Evolutionary conservation across 53 echinoderm and acorn worm species (phyloP).

Genomic region (Actinopyga echinites): DNA sequence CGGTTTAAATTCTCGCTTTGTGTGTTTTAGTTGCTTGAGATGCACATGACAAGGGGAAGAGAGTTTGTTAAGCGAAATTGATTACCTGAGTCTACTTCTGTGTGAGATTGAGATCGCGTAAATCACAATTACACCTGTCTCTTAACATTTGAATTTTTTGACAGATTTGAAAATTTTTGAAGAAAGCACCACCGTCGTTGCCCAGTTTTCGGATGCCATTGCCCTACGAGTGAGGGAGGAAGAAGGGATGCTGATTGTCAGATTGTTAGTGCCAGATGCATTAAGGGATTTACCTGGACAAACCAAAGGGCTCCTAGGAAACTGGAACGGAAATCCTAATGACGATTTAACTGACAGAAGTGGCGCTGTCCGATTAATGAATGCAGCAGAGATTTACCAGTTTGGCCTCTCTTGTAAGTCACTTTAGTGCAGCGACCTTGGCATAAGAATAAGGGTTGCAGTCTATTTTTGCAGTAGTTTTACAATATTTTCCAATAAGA

Average conservation of each 20-base stretch:
- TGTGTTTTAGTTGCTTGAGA: too few species aligned
- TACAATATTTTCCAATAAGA: too few species aligned
- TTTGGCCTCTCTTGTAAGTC: conserved; percentile 22
- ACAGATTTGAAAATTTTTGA: neutral
- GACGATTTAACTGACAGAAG: conserved; percentile 12
- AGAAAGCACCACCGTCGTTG: neutral
- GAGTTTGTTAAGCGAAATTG: too few species aligned
- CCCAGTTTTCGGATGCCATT: neutral
- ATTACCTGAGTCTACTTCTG: too few species aligned
- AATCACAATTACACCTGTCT: too few species aligned
- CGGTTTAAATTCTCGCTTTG: too few species aligned
- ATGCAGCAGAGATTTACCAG: neutral
- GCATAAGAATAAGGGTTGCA: neutral
- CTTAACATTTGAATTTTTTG: too few species aligned
- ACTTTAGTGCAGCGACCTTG: neutral
- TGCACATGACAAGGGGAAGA: too few species aligned
- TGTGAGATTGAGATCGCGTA: too few species aligned
- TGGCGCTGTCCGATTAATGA: neutral
- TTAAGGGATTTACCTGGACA: neutral
- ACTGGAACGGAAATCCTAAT: neutral
- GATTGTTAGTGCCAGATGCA: neutral
- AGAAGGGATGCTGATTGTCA: neutral
- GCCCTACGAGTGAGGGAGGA: neutral
- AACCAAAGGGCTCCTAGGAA: neutral
- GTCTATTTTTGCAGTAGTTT: neutral